Evolutionary conservation across 2,797 vertebrate species (phyloP).

Genomic region (Borostomias antarcticus): DNA sequence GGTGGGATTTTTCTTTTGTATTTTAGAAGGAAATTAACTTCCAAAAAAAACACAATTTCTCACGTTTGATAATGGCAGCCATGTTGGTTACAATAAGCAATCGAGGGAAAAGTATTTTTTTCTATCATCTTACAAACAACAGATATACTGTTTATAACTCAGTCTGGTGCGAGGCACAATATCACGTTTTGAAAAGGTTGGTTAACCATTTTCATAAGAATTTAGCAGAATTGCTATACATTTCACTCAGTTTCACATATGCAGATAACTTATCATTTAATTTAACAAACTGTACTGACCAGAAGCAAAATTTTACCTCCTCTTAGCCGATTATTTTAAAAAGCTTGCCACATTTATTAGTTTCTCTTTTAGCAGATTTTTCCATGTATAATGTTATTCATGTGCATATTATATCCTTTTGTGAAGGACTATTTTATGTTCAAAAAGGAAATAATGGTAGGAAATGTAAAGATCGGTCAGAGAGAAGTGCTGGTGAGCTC

Average conservation of each 20-base stretch:
- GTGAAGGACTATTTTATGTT: slow-evolving; percentile 73
- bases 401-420: slow-evolving; percentile 73
- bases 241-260: slow-evolving; percentile 28
- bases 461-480: slow-evolving; percentile 57
- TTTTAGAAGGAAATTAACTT: slow-evolving; percentile 59
- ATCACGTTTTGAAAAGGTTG: slow-evolving; percentile 30
- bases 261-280: slow-evolving; percentile 49
- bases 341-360: slow-evolving; percentile 52
- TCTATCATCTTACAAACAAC: slow-evolving; percentile 45
- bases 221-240: slow-evolving; percentile 29
- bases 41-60: slow-evolving; percentile 47
- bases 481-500: slow-evolving; percentile 43
- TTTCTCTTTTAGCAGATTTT: slow-evolving; percentile 58
- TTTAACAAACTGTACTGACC: slow-evolving; percentile 46
- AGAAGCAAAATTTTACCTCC: slow-evolving; percentile 68
- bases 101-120: slow-evolving; percentile 64
- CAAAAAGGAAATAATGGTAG: slow-evolving; percentile 65
- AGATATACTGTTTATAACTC: slow-evolving; percentile 54
- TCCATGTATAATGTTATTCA: slow-evolving; percentile 61
- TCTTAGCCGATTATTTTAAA: slow-evolving; percentile 52
- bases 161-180: slow-evolving; percentile 42
- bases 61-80: slow-evolving; percentile 71
- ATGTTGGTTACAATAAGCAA: slow-evolving; percentile 71
- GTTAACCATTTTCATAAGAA: slow-evolving; percentile 22
- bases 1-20: slow-evolving; percentile 68